Evolutionary conservation across 2,113 vertebrate genomes (phyloP), one percentile per base, ranked within the genome.

Genomic region (Ceyx melanurus): DNA sequence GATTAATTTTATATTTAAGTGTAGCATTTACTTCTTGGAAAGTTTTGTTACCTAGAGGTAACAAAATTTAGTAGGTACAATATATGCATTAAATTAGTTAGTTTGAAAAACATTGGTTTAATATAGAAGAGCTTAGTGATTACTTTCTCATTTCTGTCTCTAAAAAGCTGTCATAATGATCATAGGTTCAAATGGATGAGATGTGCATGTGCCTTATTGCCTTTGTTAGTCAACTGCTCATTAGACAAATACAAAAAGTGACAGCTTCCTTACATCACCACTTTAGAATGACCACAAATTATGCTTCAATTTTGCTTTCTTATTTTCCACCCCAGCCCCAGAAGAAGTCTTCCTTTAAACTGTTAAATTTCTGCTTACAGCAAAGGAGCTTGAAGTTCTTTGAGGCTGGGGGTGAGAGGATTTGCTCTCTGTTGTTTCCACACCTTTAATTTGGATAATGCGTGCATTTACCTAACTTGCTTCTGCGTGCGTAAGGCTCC

Each of bases 401-500:
- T n/a, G 68, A 21, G 53, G 23, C 7, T 64, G 58, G 45, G 60
- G 7, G 11, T 21, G 53, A 60, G n/a, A 45, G 10, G 13, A 0
- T 76, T 77, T 88, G 37, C 65, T 76, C 37, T n/a, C 37, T 88
- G n/a, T 15, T 35, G 35, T 35, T 61, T 70, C 46, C 75, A 78
- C 93, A 91, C 93, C 91, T 93, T 94, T 78, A 57, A 10, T 97
- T 96, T 97, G 97, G 96, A 97, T 98, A 97, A 98, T 97, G 97
- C 97, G 96, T 98, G 97, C 97, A 93, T 97, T 97, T 97, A 97
- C 97, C 97, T 97, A 95, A 95, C 94, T 97, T 96, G 97, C 98
- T 98, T 96, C 97, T 98, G 98, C 98, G 97, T 98, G 98, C 97
- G 57, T 96, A 76, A 95, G 92, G 97, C 98, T 98, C 96, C 97